These are phyloP conservation scores for Stenichneumon culpator DNA, from an alignment of 2,888 invertebrate genomes.

Conservation along the genomic window DNA sequence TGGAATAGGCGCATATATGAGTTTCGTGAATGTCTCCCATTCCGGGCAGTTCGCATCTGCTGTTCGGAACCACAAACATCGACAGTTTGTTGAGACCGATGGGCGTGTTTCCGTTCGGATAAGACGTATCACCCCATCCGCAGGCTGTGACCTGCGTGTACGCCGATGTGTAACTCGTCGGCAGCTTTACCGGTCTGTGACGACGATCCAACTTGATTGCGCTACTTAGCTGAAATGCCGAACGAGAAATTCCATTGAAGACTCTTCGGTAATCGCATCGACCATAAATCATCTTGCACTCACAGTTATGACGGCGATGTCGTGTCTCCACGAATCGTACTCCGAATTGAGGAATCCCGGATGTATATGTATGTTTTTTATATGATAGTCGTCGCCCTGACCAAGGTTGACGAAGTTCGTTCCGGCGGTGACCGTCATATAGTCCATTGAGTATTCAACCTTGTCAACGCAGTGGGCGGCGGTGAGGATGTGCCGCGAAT, in stretches of 20 bases:
- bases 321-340: neutral
- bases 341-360: neutral
- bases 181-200: constrained; percentile 40
- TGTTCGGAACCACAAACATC: neutral
- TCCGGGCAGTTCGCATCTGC: neutral
- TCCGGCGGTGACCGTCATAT: constrained; percentile 61
- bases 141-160: neutral
- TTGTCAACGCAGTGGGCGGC: constrained; percentile 70
- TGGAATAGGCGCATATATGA: constrained; percentile 7
- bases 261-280: neutral
- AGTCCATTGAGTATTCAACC: neutral
- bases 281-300: neutral
- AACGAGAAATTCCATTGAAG: neutral
- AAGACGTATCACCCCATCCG: constrained; percentile 29
- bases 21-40: no score
- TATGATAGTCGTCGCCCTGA: constrained; percentile 8
- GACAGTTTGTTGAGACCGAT: constrained; percentile 4
- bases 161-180: neutral
- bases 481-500: constrained; percentile 61
- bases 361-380: neutral
- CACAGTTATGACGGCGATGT: neutral
- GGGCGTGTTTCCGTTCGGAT: neutral
- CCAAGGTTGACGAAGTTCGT: constrained; percentile 32
- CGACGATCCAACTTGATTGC: constrained; percentile 16
- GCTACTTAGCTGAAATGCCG: constrained; percentile 23